Evolutionary conservation across 1,140 invertebrate genomes (phyloP), one percentile per base, ranked within the genome.

Genomic region (Camponotus pennsylvanicus): DNA sequence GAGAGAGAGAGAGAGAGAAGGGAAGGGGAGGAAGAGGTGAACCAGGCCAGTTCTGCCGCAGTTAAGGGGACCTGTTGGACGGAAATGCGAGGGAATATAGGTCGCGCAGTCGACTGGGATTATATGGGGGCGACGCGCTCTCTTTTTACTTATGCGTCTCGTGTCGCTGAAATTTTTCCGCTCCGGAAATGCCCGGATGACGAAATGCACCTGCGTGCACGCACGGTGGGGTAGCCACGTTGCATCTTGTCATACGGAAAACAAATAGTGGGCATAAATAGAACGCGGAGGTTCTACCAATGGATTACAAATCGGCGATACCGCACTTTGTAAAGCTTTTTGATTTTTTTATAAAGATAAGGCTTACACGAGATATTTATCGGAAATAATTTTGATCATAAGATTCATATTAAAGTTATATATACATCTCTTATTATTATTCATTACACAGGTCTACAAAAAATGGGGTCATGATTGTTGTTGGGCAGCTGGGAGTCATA

Each of bases 1-100:
- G 49, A 55, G 0, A 55, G 7, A 3, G 45, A n/a, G n/a, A n/a
- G 11, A 55, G 37, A 52, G 15, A 32, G 11, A 37, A 3, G 5
- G 8, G 2, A 8, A 5, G 1, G 40, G 2, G 11, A 0, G 1
- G 4, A 5, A 0, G 40, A 21, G 11, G 1, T 0, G 21, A 21
- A 42, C 11, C 45, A 18, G 40, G 8, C 52, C n/a, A 59, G 21
- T 34, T 45, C 67, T 49, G 40, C 3, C 7, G 18, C 52, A 42
- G 64, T 52, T n/a, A 15, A 55, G 64, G 52, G 52, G 37, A 88
- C 71, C 86, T 88, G 86, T 84, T 88, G 87, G 87, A 66, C 55
- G 42, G 27, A 71, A 52, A 32, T 11, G 21, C 13, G 34, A 42
- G 9, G 11, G 40, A 55, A 88, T 84, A 87, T 87, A 57, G 86